phyloP scores from a whole-genome alignment of 2,113 vertebrate species.

The Sclerurus mexicanus region DNA sequence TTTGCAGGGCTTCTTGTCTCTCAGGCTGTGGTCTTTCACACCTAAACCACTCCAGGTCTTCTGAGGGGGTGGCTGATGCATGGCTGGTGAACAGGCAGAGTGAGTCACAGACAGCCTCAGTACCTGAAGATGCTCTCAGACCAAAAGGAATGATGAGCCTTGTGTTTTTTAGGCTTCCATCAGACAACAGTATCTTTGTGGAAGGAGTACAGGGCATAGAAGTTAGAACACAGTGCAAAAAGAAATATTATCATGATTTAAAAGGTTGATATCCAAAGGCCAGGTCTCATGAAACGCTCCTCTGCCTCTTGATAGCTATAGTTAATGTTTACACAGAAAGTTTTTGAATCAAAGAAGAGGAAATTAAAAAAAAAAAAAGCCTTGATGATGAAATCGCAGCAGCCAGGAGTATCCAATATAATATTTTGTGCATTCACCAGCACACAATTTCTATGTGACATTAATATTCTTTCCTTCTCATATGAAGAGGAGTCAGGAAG shows the following conservation, averaged over 20 bases:
- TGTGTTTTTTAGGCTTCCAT: not conserved
- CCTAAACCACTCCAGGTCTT: not conserved
- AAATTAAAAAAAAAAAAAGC: not conserved
- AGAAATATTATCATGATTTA: conserved; percentile 45
- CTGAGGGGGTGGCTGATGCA: not conserved
- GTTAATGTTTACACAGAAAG: conserved; percentile 9
- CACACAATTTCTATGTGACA: not conserved
- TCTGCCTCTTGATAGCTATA: not conserved
- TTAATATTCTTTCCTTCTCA: not conserved
- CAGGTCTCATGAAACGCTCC: not conserved
- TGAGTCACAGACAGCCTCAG: not conserved
- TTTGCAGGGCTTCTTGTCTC: not conserved
- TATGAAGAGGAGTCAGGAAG: not conserved
- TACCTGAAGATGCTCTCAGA: not conserved
- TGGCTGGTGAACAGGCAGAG: not conserved
- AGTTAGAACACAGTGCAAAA: not conserved
- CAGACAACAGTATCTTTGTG: not conserved
- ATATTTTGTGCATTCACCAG: not conserved
- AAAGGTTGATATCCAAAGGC: not conserved
- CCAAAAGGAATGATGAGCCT: not conserved
- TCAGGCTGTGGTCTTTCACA: not conserved
- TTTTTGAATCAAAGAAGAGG: not conserved
- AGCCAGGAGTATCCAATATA: not conserved
- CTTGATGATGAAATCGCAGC: not conserved
- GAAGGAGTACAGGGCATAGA: not conserved